Conservation (phyloP, 2,888 invertebrate genomes). For the Aleiodes leptofemur region DNA sequence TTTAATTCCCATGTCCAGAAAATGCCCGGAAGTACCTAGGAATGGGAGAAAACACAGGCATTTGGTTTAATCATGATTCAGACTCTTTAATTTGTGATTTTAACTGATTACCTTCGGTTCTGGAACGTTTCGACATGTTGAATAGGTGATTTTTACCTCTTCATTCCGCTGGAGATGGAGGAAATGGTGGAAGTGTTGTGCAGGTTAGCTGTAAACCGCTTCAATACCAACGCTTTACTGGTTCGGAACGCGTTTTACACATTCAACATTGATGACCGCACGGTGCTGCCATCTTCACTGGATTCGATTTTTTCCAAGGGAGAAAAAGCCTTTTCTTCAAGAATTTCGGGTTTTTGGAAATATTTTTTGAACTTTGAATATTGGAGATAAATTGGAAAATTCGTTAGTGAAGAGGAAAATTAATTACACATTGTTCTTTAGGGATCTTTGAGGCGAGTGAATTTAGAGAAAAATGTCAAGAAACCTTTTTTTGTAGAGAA, state of each 20-base stretch:
- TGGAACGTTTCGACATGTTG: slow-evolving; percentile 1
- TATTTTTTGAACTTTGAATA: too few species aligned
- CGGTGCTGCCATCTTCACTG: slow-evolving; percentile 6
- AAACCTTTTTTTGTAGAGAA: too few species aligned
- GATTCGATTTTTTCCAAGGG: too few species aligned
- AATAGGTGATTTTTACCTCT: too few species aligned
- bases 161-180: not conserved
- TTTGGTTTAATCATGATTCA: not conserved
- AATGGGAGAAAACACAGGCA: not conserved
- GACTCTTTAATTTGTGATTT: not conserved
- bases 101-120: not conserved
- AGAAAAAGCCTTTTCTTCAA: too few species aligned
- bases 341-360: too few species aligned
- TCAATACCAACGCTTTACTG: slow-evolving; percentile 19
- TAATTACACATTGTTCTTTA: too few species aligned
- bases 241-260: slow-evolving; percentile 19
- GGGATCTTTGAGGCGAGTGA: too few species aligned
- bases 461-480: too few species aligned
- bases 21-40: not conserved
- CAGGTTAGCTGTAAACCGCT: slow-evolving; percentile 9
- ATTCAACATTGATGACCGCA: not conserved
- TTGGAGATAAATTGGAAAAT: too few species aligned
- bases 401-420: too few species aligned
- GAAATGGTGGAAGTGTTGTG: too few species aligned
- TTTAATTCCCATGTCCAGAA: not conserved